phyloP scores from a whole-genome alignment of 1,140 invertebrate genomes.

The Polypedilum pembai region DNA sequence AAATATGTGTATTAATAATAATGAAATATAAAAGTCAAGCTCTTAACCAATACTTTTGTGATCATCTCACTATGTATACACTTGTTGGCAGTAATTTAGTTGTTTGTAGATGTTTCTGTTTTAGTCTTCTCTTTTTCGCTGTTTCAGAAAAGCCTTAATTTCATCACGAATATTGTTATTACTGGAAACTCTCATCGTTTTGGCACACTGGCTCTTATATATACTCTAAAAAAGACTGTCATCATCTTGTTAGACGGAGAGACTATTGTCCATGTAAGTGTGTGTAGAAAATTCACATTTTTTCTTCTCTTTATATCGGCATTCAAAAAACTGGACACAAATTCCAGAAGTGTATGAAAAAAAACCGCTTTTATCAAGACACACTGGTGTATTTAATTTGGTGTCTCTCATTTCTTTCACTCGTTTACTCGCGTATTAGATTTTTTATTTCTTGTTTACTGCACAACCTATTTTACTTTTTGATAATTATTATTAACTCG shows the following conservation, averaged over 20 bases:
- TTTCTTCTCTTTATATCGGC: not conserved
- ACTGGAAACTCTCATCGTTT: too few species aligned
- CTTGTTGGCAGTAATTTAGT: slow-evolving; percentile 1
- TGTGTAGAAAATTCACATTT: slow-evolving; percentile 5
- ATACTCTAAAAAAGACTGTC: too few species aligned
- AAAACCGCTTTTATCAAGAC: slow-evolving; percentile 14
- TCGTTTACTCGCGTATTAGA: slow-evolving; percentile 2
- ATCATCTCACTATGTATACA: not conserved
- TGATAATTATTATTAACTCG: too few species aligned
- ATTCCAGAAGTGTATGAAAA: slow-evolving; percentile 7
- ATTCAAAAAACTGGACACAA: slow-evolving; percentile 8
- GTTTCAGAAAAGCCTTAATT: too few species aligned
- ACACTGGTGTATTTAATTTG: not conserved
- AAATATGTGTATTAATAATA: slow-evolving; percentile 18
- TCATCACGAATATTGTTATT: too few species aligned
- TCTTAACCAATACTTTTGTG: slow-evolving; percentile 4
- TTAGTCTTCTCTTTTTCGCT: not conserved
- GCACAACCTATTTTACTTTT: not conserved
- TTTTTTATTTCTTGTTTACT: slow-evolving; percentile 18
- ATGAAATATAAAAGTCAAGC: slow-evolving; percentile 18
- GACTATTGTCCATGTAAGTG: not conserved
- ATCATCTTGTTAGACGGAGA: too few species aligned
- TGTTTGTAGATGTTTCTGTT: slow-evolving; percentile 10
- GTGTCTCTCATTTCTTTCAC: not conserved
- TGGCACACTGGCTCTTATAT: too few species aligned